Evolutionary conservation across 37 sponge, comb jelly and placozoan species (phyloP), one percentile per base, ranked within the genome.

Genomic region (Chondrilla cf. caribensis): DNA sequence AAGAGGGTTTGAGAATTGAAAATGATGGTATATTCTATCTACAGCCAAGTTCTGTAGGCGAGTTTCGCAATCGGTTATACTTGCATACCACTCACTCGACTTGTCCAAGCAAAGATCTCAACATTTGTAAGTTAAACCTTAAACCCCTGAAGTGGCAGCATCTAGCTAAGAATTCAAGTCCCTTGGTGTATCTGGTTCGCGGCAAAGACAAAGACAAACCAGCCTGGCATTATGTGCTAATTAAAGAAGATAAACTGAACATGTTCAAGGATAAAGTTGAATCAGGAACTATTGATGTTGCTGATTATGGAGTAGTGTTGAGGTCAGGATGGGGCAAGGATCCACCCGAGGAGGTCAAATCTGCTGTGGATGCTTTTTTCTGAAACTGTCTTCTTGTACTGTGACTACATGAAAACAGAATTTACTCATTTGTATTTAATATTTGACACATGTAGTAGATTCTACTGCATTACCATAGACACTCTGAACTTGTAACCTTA

Each of bases 261-360:
- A 42, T 38, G 22, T 73, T 73, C 25, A 73, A 6, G 76, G 76
- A 14, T n/a, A 51, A 79, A 84, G 65, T 70, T 35, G 62, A 40
- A 58, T 36, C 81, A 15, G 59, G 58, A 0, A 77, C 25, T 18
- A 28, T 84, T 15, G 83, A 93, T 67, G 57, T 93, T 18, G 79
- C 70, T 19, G 67, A 89, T 26, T 89, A 86, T 87, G 94, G 94
- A n/a, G 35, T 43, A 2, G 42, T 93, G 0, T 37, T 93, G 58
- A 37, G 55, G n/a, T 86, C 84, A 36, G 94, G 94, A 7, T 93
- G 88, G 87, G 94, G 90, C 11, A 31, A 81, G 58, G 85, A 87
- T 17, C 94, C 94, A 42, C 90, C 93, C 28, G 43, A 88, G 21
- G 86, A 88, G 42, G 66, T 87, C 9, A 47, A 11, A 11, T 47